phyloP scores from a whole-genome alignment of 2,113 vertebrate species.

The Struthidea cinerea region DNA sequence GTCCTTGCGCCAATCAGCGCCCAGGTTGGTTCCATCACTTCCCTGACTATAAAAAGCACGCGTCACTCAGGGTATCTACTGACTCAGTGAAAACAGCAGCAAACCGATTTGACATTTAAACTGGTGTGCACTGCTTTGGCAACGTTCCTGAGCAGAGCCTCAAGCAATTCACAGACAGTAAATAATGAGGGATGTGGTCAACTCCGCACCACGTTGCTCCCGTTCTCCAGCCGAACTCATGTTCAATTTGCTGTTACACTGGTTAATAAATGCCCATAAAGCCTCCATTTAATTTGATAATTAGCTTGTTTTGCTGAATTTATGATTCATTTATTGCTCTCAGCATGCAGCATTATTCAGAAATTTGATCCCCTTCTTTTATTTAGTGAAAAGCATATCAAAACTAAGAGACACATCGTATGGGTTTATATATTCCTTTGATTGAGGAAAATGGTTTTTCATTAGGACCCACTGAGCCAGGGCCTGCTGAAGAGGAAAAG shows the following conservation, averaged over 20 bases:
- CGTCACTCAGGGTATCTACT: rapidly evolving
- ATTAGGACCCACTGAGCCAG: background rate
- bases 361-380: background rate
- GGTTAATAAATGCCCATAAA: background rate
- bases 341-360: background rate
- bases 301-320: background rate
- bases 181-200: background rate
- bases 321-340: background rate
- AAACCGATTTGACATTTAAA: constrained; percentile 30
- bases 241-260: background rate
- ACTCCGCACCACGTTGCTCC: rapidly evolving
- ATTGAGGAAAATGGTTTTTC: background rate
- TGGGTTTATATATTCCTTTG: background rate
- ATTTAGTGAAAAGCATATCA: background rate
- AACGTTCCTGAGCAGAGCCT: background rate
- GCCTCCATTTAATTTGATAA: background rate
- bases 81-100: background rate
- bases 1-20: rapidly evolving
- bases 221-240: background rate
- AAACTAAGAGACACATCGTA: background rate
- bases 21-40: background rate
- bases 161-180: background rate
- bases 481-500: background rate
- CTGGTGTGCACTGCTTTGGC: background rate
- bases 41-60: background rate